Conservation (phyloP, 2,797 vertebrate genomes). For the Lacerta agilis region DNA sequence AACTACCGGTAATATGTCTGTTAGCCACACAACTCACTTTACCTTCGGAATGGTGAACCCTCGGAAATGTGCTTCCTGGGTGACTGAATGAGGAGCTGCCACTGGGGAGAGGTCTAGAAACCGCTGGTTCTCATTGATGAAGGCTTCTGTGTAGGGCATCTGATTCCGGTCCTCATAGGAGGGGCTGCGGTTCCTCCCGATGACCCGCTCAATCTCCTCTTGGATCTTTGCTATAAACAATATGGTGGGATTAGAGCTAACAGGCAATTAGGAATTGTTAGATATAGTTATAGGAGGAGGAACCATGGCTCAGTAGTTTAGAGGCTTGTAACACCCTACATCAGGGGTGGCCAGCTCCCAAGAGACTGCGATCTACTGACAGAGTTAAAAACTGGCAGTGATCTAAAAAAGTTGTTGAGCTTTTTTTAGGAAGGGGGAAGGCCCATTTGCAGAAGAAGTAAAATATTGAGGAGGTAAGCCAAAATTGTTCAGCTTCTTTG, state of each 20-base stretch:
- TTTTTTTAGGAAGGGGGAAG: too few species aligned
- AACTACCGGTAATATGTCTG: background rate
- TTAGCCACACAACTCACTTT: background rate
- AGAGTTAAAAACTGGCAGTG: too few species aligned
- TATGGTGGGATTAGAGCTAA: background rate
- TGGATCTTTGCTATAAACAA: background rate
- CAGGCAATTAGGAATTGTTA: too few species aligned
- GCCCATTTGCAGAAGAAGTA: too few species aligned
- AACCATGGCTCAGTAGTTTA: constrained; percentile 31
- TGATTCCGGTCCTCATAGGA: constrained; percentile 28
- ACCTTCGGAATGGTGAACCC: constrained; percentile 61
- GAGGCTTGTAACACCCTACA: too few species aligned
- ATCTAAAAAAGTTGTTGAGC: too few species aligned
- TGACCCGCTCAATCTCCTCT: constrained; percentile 39
- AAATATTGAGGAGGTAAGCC: too few species aligned
- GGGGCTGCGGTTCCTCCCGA: constrained; percentile 23
- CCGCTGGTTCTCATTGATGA: constrained; percentile 56
- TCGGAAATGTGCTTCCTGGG: constrained; percentile 45
- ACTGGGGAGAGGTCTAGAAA: constrained; percentile 7
- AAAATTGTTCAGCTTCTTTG: too few species aligned
- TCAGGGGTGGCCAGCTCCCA: too few species aligned
- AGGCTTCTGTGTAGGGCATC: constrained; percentile 28
- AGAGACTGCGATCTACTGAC: too few species aligned
- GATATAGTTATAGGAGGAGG: background rate
- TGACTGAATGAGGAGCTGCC: background rate